Evolutionary conservation across 2,113 vertebrate species (phyloP), one percentile per base, ranked within the genome.

Genomic region (Istiophorus platypterus): DNA sequence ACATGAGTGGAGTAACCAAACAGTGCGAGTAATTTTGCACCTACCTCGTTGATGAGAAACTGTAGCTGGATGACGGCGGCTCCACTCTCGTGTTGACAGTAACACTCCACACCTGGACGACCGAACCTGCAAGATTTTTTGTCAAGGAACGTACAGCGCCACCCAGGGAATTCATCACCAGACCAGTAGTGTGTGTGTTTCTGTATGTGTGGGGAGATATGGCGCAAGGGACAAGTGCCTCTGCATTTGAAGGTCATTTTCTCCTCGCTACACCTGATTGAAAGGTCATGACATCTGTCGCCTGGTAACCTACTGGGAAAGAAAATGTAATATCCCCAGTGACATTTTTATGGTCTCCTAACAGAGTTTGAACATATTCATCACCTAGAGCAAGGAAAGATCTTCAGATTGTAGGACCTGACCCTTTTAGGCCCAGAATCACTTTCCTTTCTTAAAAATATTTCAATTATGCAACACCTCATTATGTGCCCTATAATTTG

Each of bases 41-140:
- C 17, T 80, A 94, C 93, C 93, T 94, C 93, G 39, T 94, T 94
- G 89, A 94, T 93, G 85, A 94, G 93, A 94, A 99, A 99, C 96
- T 99, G 98, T 77, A 99, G 96, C 81, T 99, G 98, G 90, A 99
- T 99, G 85, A 99, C 96, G 34, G 98, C 97, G 27, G 97, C 95
- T 88, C 96, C 98, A 27, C 94, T 97, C 91, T 99, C 98, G 65
- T 99, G 98, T 54, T 99, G 98, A 94, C 98, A 99, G 88, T 98
- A 97, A 90, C 97, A 99, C 90, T 99, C 98, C 82, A 99, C 98
- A 84, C 98, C 98, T 13, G 98, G 98, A 31, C 97, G 97, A 76
- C 98, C 98, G 78, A 99, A 99, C 83, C 98, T 99, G 94, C 81
- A 76, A 91, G 90, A 54, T 59, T 80, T 74, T 89, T 39, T 45